Evolutionary conservation across 2,113 vertebrate genomes (phyloP).

Genomic region (Chamaetylas fuelleborni): DNA sequence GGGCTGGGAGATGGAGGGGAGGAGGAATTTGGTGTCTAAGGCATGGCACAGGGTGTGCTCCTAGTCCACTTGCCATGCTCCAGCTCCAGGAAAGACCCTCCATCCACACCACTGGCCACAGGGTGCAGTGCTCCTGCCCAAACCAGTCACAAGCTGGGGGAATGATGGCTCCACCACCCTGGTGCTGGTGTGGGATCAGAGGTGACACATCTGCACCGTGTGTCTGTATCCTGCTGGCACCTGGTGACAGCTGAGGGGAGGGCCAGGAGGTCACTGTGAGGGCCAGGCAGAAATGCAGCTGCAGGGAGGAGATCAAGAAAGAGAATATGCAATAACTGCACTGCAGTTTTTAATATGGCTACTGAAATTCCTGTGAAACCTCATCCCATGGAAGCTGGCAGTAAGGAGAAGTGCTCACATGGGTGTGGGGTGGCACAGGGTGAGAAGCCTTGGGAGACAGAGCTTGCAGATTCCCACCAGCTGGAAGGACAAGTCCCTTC

Average conservation of each 20-base stretch:
- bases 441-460: fast-evolving
- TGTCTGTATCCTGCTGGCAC: fast-evolving
- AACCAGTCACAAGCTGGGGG: neutral
- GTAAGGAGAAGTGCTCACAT: neutral
- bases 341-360: neutral
- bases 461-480: neutral
- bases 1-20: neutral
- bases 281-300: neutral
- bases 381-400: neutral
- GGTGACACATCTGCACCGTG: neutral
- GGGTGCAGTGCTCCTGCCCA: neutral
- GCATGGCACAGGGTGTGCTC: fast-evolving
- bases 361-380: neutral
- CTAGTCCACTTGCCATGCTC: fast-evolving
- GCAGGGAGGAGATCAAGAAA: neutral
- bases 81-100: fast-evolving
- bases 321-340: neutral
- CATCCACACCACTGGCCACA: neutral
- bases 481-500: neutral
- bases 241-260: neutral
- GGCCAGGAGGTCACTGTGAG: neutral
- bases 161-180: fast-evolving
- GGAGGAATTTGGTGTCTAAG: neutral
- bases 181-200: neutral
- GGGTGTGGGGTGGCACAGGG: neutral